Evolutionary conservation across 2,113 vertebrate species (phyloP).

Genomic region (Zosterops hypoxanthus): DNA sequence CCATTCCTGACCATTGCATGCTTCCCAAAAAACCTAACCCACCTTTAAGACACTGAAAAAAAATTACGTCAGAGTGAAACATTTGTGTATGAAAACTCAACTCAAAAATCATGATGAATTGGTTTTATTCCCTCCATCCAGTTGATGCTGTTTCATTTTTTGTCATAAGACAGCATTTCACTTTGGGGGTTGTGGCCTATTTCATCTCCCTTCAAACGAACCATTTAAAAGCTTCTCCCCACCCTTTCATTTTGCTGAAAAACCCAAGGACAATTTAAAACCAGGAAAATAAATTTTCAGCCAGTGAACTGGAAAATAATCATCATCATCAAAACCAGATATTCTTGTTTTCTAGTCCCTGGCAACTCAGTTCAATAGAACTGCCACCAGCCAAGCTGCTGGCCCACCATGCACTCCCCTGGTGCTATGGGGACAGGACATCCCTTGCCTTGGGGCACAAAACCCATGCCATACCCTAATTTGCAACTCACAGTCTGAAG

Average conservation of each 20-base stretch:
- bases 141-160: not conserved
- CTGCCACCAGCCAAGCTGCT: not conserved
- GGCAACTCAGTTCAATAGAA: not conserved
- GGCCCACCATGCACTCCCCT: not conserved
- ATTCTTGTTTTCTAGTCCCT: not conserved
- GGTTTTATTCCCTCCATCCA: not conserved
- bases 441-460: not conserved
- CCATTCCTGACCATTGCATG: not conserved
- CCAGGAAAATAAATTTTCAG: not conserved
- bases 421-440: not conserved
- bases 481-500: not conserved
- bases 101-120: not conserved
- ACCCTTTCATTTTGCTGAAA: not conserved
- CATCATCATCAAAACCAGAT: not conserved
- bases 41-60: not conserved
- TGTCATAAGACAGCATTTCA: not conserved
- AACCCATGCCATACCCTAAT: not conserved
- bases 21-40: not conserved
- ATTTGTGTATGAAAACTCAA: not conserved
- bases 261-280: not conserved
- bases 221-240: not conserved
- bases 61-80: not conserved
- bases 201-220: constrained; percentile 10
- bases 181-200: not conserved
- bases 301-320: not conserved